phyloP scores from a whole-genome alignment of 2,113 vertebrate species.

The Colossoma macropomum region DNA sequence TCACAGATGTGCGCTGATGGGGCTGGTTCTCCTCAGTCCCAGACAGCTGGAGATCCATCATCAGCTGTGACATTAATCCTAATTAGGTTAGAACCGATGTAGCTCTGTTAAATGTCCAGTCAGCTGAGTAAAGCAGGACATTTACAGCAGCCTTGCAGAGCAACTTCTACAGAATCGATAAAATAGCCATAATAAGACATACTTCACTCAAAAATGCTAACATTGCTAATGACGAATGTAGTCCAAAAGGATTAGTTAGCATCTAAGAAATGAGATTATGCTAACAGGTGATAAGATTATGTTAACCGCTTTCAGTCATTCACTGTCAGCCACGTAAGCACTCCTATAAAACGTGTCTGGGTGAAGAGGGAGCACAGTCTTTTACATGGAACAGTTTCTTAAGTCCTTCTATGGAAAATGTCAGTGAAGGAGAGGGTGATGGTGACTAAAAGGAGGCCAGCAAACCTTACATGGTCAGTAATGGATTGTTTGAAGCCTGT shows the following conservation, averaged over 20 bases:
- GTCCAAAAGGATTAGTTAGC: background rate
- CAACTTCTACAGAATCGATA: background rate
- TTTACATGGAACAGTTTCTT: background rate
- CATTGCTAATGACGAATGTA: background rate
- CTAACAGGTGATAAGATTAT: background rate
- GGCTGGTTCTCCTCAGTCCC: constrained; percentile 13
- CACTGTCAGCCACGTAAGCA: background rate
- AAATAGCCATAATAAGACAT: background rate
- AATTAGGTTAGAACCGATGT: constrained; percentile 60
- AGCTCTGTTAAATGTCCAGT: constrained; percentile 35
- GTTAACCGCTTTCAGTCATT: background rate
- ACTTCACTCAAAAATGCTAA: background rate
- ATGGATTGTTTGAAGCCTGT: background rate
- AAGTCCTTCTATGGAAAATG: constrained; percentile 19
- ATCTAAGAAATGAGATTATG: background rate
- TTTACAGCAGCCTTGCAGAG: constrained; percentile 14
- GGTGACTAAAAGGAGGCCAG: background rate
- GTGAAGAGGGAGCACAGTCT: background rate
- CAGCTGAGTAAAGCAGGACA: constrained; percentile 36
- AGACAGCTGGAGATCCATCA: constrained; percentile 50
- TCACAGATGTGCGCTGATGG: constrained; percentile 14
- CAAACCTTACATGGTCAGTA: constrained; percentile 28
- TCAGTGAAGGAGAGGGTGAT: background rate
- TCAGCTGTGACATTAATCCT: constrained; percentile 56
- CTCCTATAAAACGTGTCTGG: background rate